phyloP scores from a whole-genome alignment of 2,113 vertebrate species.

The Tachysurus vachellii region DNA sequence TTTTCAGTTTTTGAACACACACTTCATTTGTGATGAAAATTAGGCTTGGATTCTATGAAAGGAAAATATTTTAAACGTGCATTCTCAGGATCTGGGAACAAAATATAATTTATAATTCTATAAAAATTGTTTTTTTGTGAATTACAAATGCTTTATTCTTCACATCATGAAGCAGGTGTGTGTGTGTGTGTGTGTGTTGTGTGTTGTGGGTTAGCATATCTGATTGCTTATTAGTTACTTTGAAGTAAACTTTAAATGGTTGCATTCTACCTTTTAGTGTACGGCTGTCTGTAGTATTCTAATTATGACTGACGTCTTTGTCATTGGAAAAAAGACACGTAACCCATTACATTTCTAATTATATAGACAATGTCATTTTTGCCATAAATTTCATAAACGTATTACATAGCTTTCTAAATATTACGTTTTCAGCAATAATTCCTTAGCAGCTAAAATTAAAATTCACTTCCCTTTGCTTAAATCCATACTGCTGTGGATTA shows the following conservation, averaged over 20 bases:
- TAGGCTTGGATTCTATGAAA: not conserved
- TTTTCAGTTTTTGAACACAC: not conserved
- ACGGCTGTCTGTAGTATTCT: no score
- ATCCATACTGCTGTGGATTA: not conserved
- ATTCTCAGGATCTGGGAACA: not conserved
- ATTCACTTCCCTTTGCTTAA: not conserved
- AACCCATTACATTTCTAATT: not conserved
- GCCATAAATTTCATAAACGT: not conserved
- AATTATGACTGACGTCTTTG: no score
- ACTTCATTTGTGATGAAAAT: not conserved
- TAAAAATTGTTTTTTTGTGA: not conserved
- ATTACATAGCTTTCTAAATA: not conserved
- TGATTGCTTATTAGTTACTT: constrained; percentile 37
- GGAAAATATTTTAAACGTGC: not conserved
- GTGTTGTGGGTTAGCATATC: constrained; percentile 39
- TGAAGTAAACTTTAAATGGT: constrained; percentile 36
- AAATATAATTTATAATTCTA: not conserved
- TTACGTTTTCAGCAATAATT: not conserved
- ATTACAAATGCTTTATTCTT: not conserved
- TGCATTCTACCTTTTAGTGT: not conserved
- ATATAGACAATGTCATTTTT: not conserved
- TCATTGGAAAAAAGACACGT: not conserved
- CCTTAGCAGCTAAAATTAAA: not conserved
- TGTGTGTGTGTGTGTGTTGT: constrained; percentile 32
- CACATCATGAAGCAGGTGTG: not conserved